Evolutionary conservation across 2,797 vertebrate species (phyloP).

Genomic region (Peromyscus melanophrys): DNA sequence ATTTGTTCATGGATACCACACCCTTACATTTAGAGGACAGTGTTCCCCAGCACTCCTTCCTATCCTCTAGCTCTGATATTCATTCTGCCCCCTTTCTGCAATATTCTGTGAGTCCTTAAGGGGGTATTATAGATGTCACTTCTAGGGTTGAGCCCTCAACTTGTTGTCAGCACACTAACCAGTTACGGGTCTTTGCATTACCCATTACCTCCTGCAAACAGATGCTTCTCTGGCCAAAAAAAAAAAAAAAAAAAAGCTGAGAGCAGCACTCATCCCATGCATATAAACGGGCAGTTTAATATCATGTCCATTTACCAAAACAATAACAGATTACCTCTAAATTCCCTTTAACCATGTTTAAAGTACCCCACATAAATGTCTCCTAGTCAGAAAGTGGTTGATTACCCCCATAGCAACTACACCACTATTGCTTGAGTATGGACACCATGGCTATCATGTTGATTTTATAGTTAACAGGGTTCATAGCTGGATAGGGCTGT

Average conservation of each 20-base stretch:
- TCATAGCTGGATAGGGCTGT: not conserved
- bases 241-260: too few relatives aligned
- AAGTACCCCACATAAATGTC: not conserved
- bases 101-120: not conserved
- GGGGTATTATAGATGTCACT: not conserved
- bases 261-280: not conserved
- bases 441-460: not conserved
- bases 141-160: not conserved
- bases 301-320: not conserved
- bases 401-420: not conserved
- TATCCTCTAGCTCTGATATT: not conserved
- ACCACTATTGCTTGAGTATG: not conserved
- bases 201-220: not conserved
- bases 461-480: not conserved
- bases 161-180: not conserved
- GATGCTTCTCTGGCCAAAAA: not conserved
- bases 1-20: not conserved
- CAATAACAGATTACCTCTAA: not conserved
- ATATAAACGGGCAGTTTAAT: not conserved
- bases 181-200: not conserved
- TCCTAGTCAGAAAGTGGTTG: not conserved
- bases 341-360: not conserved
- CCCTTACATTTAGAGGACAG: not conserved
- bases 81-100: not conserved
- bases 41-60: not conserved